Evolutionary conservation across 2,888 invertebrate genomes (phyloP), one percentile per base, ranked within the genome.

Genomic region (Brenthis daphne): DNA sequence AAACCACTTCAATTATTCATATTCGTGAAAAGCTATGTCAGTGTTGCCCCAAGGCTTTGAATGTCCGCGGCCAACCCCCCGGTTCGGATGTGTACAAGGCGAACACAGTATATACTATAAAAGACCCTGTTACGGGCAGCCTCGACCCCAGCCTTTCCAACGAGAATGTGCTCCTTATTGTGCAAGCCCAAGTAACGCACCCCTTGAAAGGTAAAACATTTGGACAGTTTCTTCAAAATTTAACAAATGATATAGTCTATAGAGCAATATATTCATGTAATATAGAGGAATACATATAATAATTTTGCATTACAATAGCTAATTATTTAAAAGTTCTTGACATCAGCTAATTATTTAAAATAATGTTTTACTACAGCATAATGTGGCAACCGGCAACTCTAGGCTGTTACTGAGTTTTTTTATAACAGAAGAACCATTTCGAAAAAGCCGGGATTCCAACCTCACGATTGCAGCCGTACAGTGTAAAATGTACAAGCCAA

Each of bases 51-150:
- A 89, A 70, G 91, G 91, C 0, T 87, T 71, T 58, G 92, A 92
- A 75, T 77, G 81, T 73, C 64, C 81, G 80, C 13, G 82, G 85
- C 20, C 76, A 78, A 57, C 70, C 16, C 79, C 91, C 0, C 82
- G 91, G 73, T 91, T 79, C 77, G 92, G 91, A 16, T 79, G 76
- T 48, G 89, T 90, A 16, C 78, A 73, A 50, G 89, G 87, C 54
- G 90, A 91, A 67, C 85, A 82, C 76, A 89, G 89, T 72, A 79
- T 91, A 61, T 92, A 86, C 77, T 81, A 90, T 79, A 89, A 90
- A 73, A 81, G 92, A 24, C 91, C 91, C 0, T 78, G 87, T 0
- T 91, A 81, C 64, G 92, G 92, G 2, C 92, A 92, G 72, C 92
- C 92, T 0, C 79, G 91, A 43, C 88, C 85, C 1, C 90, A 91